Base-by-base conservation (phyloP, 2,888 invertebrate species). In the Sesia apiformis region DNA sequence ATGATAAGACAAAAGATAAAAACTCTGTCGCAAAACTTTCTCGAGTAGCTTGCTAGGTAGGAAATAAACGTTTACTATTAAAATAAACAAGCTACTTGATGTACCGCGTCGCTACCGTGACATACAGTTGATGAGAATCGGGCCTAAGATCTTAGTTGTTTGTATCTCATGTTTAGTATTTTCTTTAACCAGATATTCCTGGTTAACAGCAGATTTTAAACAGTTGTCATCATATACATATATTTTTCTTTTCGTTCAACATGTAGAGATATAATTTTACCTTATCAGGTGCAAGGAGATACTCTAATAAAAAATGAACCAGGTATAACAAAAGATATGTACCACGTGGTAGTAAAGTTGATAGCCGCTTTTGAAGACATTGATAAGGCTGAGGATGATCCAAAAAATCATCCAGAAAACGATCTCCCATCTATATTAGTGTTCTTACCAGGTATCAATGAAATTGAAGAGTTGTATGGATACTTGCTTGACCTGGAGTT, bases 361-460 rank as follows among this genome's bases (percentile, higher is more conserved):
- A 63, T 95, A 38, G 83, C 90, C 55, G 86, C 92, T 3, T 93
- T 96, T 65, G 94, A 95, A 67, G 78, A 76, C 4, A 81, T 95
- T 38, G 95, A 94, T 65, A 72, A 72, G 51, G 62, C 72, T 4
- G 91, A 91, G 56, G 85, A 86, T 55, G 59, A 64, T 4, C 74
- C 73, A 46, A 58, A 58, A 0, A 73, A 84, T 52, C 66, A 70
- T 42, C 62, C 63, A 1, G 67, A 69, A 54, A 76, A 69, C 0
- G 81, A 76, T 57, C 59, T 86, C 57, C 73, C 94, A 0, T 94
- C 96, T 3, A 95, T 97, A 38, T 90, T 98, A 0, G 92, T 98
- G 54, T 98, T 98, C 78, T 78, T 98, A 60, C 98, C 98, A 0
- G 98, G 97, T 51, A 92, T 96, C 54, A 85, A 92, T 65, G 97